Base-by-base conservation (phyloP, 1,140 invertebrate species). In the Babylonia areolata region DNA sequence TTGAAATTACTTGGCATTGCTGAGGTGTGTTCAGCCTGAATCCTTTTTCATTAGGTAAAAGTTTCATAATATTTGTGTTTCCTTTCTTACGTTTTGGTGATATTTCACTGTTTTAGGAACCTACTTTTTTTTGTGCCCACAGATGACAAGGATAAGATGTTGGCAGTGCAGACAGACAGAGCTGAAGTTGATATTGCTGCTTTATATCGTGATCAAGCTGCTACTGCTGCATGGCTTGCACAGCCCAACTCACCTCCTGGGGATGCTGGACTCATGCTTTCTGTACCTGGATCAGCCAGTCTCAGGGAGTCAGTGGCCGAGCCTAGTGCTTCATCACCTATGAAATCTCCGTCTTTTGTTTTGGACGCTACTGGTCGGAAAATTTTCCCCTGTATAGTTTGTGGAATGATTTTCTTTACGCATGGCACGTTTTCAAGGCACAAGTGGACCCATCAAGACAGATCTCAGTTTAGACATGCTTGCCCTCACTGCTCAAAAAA, bases 81-180 rank as follows among this genome's bases (percentile, higher is more conserved):
- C 2, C 6, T 6, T 69, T 6, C 6, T 6, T n/a, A 1, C 9
- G 1, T 73, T 35, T 35, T 33, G 5, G 5, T 28, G 28, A 31
- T 35, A 35, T 73, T 73, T 35, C 9, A 35, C 2, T 35, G n/a
- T 2, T 17, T 35, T 33, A 73, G 71, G 71, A 35, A 37, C 9
- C n/a, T 73, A 17, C 11, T 73, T 73, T 73, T 37, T 5, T 73
- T 31, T 73, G 31, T 31, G 17, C 31, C 71, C 31, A 73, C 71
- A 73, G 71, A 37, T 73, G 71, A 73, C 71, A 6, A 73, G 71
- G 31, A 15, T 73, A 73, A 73, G 71, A 37, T 73, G 71, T 73
- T 20, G 11, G 31, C 33, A 73, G 31, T 35, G 71, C 71, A 73
- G 71, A 73, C 35, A 37, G 58, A 31, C n/a, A 6, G 15, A 69